Evolutionary conservation across 1,140 invertebrate genomes (phyloP).

Genomic region (Samia ricini): DNA sequence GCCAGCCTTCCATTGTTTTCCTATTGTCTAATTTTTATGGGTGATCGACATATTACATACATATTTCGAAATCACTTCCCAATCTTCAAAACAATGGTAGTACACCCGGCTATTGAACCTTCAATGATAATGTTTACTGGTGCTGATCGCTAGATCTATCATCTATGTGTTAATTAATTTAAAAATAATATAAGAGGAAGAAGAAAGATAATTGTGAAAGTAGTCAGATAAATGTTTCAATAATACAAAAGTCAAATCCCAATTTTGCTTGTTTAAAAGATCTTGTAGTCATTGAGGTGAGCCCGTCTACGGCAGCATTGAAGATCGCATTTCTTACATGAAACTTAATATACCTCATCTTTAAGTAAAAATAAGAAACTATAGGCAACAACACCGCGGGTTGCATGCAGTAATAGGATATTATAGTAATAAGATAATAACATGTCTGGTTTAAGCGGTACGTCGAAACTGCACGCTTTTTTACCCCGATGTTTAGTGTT

Average conservation of each 20-base stretch:
- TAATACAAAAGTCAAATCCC: neutral
- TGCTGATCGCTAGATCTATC: no score
- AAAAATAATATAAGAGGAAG: no score
- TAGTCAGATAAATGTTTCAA: neutral
- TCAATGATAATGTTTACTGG: no score
- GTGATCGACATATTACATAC: no score
- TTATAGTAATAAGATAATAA: constrained; percentile 73
- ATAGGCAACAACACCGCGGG: constrained; percentile 10
- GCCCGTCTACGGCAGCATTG: neutral
- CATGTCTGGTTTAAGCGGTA: constrained; percentile 64
- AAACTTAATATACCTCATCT: constrained; percentile 10
- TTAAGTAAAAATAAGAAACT: constrained; percentile 4
- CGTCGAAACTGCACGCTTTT: constrained; percentile 55
- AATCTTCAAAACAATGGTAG: no score
- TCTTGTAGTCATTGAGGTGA: neutral
- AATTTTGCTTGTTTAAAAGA: neutral
- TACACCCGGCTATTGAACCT: no score
- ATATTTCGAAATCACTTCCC: no score
- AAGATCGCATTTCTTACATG: neutral
- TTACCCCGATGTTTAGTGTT: constrained; percentile 43
- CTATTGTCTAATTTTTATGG: no score
- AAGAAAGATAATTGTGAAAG: neutral
- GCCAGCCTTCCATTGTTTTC: no score
- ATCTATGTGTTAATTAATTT: no score
- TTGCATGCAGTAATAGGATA: constrained; percentile 32